Evolutionary conservation across 2,113 vertebrate species (phyloP).

Genomic region (Isichthys henryi): DNA sequence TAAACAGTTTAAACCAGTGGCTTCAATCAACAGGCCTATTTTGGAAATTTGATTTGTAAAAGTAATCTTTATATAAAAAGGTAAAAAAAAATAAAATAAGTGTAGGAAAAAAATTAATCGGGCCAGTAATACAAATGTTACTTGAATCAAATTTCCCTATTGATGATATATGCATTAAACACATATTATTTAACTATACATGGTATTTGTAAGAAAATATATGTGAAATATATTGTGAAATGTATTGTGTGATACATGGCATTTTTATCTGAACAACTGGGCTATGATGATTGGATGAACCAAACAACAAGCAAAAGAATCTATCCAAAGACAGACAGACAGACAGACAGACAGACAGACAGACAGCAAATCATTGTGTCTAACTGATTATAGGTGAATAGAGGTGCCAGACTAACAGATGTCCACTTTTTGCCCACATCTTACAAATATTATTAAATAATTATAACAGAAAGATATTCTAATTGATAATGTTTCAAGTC

Average conservation of each 20-base stretch:
- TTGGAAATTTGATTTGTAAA: neutral
- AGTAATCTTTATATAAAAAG: neutral
- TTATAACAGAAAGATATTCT: neutral
- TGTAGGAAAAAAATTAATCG: neutral
- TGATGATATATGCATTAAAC: neutral
- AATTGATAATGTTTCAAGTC: neutral
- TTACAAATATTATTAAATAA: neutral
- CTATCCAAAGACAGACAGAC: neutral
- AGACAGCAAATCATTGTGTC: neutral
- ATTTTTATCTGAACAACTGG: neutral
- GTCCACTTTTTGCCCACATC: neutral
- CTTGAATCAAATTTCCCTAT: neutral
- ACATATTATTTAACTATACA: neutral
- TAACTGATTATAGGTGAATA: neutral
- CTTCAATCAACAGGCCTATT: slow-evolving; percentile 4
- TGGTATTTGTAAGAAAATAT: neutral
- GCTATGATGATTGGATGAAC: neutral
- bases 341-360: neutral
- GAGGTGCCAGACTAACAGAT: neutral
- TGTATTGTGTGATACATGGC: neutral
- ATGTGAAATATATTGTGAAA: neutral
- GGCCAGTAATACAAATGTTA: neutral
- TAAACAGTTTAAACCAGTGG: neutral
- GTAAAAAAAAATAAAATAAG: neutral
- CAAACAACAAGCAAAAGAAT: neutral